A percentile compares a stretch with the other conserved stretches of the same genome.
phyloP scores from a whole-genome alignment of 1,140 invertebrate species.

The Aphidius gifuensis region DNA sequence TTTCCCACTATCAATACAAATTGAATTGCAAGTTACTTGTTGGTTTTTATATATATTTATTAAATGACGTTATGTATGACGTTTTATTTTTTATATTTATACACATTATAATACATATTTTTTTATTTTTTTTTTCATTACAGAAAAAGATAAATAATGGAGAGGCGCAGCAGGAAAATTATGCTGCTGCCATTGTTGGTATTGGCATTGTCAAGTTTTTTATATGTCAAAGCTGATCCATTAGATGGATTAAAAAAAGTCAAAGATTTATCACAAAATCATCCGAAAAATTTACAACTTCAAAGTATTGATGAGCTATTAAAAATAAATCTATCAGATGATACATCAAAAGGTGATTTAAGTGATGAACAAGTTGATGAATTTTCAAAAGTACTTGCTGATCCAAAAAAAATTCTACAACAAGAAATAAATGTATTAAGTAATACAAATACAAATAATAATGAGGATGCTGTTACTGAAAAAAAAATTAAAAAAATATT shows the following conservation, averaged over 20 bases:
- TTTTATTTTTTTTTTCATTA: constrained; percentile 23
- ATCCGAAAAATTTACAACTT: constrained; percentile 5
- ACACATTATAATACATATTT: background rate
- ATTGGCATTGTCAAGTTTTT: constrained; percentile 7
- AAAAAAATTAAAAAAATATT: constrained; percentile 1
- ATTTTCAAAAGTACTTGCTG: constrained; percentile 19
- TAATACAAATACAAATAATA: constrained; percentile 34
- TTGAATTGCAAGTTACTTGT: background rate
- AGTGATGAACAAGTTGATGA: constrained; percentile 7
- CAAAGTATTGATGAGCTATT: background rate
- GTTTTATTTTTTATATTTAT: constrained; percentile 1
- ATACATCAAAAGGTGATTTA: background rate
- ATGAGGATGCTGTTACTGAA: constrained; percentile 23
- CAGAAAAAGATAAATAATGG: constrained; percentile 38
- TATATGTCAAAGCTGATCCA: constrained; percentile 8
- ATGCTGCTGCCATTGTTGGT: constrained; percentile 35
- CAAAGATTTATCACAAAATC: background rate
- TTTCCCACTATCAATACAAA: background rate
- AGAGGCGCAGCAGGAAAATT: constrained; percentile 36
- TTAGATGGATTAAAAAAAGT: background rate
- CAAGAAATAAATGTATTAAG: constrained; percentile 40
- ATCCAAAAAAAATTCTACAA: constrained; percentile 36
- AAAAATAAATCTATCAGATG: background rate
- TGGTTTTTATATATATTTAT: background rate
- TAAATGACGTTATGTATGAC: background rate